Base-by-base conservation (phyloP, 1,140 invertebrate genomes). In the Plodia interpunctella region DNA sequence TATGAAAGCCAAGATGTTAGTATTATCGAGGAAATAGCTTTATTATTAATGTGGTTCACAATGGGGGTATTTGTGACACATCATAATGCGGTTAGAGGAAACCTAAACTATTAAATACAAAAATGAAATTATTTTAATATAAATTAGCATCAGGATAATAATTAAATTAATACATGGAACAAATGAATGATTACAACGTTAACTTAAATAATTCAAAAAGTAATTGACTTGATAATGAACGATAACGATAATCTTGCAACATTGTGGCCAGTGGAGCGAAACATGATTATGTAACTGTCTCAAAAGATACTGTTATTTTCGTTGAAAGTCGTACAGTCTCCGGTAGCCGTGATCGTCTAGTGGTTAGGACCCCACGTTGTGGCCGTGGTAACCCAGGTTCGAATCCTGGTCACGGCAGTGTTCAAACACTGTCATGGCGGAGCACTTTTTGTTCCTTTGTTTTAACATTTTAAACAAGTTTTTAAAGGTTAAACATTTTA, bases 371-470 rank as follows among this genome's bases (percentile, higher is more conserved):
- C 59, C 59, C 55, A 60, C 59, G 59, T 60, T 60, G 59, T 60
- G 59, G 59, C 59, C 59, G 59, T 60, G 55, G 59, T 60, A 60
- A 60, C 63, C 57, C 72, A 76, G 70, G 74, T 76, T 76, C 74
- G 74, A 78, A 76, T 74, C 68, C 71, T 76, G 76, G 68, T 75
- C 72, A 78, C 72, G 70, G 75, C 75, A 72, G 71, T 74, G 73
- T 55, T 0, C 5, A 53, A 17, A 21, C 51, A 53, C 51, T 53
- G 51, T 53, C 21, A 53, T 25, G 51, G 51, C 51, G 51, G 51
- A 53, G 51, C 10, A 20, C 5, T 51, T 53, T 53, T 53, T 53
- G 11, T 53, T 25, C 25, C 25, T 25, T n/a, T 25, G 6, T 44
- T n/a, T 44, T 44, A 44, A n/a, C n/a, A n/a, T n/a, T n/a, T n/a